Conservation (phyloP, 2,113 vertebrate genomes). For the Hippocampus abdominalis region DNA sequence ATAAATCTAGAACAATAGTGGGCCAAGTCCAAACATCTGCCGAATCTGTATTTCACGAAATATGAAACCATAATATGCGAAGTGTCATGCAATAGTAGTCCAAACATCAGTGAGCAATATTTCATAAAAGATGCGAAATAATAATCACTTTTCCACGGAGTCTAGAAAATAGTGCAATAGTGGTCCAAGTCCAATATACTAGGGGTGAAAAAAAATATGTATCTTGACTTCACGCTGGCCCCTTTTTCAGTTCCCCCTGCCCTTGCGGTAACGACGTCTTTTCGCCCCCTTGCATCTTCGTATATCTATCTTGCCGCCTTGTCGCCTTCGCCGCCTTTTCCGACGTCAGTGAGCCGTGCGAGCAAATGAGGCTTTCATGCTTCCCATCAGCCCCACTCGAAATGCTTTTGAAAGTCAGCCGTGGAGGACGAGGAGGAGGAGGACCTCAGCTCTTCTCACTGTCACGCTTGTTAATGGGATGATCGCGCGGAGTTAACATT, state of each 20-base stretch:
- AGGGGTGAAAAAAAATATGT: background rate
- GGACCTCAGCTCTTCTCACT: conserved; percentile 44
- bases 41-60: no score
- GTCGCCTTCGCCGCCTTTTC: background rate
- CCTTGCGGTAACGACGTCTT: background rate
- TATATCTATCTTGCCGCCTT: background rate
- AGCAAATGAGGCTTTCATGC: conserved; percentile 10
- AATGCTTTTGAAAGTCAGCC: background rate
- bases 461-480: conserved; percentile 59
- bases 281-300: background rate
- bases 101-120: no score
- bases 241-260: background rate
- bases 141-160: no score
- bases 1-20: no score
- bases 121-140: no score
- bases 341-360: background rate
- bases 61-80: no score
- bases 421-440: conserved; percentile 19
- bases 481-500: conserved; percentile 23
- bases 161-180: no score
- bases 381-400: conserved; percentile 15
- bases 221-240: background rate
- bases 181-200: no score
- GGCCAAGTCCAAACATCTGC: no score
- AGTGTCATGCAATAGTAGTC: no score